These are phyloP conservation scores for Podarcis muralis DNA, from an alignment of 2,113 vertebrate species.

Conservation along the genomic window DNA sequence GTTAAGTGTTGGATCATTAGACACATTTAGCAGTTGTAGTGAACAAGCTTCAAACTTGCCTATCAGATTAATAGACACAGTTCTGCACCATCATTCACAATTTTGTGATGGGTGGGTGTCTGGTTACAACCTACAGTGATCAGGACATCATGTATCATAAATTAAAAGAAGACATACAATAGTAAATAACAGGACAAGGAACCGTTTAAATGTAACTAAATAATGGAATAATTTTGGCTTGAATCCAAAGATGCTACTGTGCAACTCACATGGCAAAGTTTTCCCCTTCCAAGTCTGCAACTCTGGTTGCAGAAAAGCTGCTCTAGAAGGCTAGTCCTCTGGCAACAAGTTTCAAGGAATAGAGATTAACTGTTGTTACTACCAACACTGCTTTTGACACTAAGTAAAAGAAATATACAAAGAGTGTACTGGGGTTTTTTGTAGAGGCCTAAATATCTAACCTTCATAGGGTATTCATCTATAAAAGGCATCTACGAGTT, in stretches of 20 bases:
- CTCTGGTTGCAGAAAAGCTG: neutral
- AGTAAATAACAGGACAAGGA: too few relatives aligned
- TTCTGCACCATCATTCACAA: neutral
- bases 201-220: neutral
- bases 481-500: constrained; percentile 62
- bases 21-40: constrained; percentile 22
- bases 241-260: too few relatives aligned
- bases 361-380: neutral
- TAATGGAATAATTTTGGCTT: neutral
- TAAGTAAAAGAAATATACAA: neutral
- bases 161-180: neutral
- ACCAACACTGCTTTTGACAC: neutral
- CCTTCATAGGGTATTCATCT: constrained; percentile 55
- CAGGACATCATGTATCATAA: constrained; percentile 16
- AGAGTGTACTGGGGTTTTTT: neutral
- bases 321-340: neutral
- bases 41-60: neutral
- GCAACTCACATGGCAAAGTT: neutral
- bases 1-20: constrained; percentile 7
- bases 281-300: neutral
- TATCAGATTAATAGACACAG: constrained; percentile 23
- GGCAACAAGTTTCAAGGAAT: neutral
- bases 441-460: constrained; percentile 54
- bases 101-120: neutral
- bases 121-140: neutral